Percentiles rank a stretch among this genome's conserved stretches.
phyloP scores from a whole-genome alignment of 2,113 vertebrate species.

The Vulpes ferrilata region DNA sequence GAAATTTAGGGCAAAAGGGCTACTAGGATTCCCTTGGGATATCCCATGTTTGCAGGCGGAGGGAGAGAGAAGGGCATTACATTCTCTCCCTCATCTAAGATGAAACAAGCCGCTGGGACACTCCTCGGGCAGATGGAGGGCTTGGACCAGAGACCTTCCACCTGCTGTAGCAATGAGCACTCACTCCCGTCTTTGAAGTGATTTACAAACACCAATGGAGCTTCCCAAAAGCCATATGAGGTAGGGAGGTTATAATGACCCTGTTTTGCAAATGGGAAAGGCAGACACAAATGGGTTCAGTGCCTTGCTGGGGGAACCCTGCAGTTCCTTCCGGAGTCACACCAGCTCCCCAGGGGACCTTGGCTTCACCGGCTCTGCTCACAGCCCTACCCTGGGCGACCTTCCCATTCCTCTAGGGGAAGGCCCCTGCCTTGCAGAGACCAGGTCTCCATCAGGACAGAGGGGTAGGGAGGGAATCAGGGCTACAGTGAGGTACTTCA shows the following conservation, averaged over 20 bases:
- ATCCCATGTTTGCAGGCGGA: not conserved
- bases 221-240: not conserved
- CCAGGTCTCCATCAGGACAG: not conserved
- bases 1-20: not conserved
- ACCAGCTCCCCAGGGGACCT: not conserved
- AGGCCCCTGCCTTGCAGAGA: not conserved
- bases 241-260: conserved; percentile 47
- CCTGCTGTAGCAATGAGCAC: not conserved
- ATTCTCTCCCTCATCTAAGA: not conserved
- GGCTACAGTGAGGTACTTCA: not conserved
- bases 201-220: conserved; percentile 53
- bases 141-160: not conserved
- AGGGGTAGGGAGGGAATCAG: not conserved
- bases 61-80: not conserved
- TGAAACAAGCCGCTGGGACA: not conserved
- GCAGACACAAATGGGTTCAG: conserved; percentile 3
- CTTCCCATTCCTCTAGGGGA: not conserved
- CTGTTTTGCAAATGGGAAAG: conserved; percentile 40
- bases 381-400: too few species aligned
- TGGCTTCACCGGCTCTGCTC: not conserved
- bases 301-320: not conserved
- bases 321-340: not conserved
- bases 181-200: not conserved
- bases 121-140: not conserved
- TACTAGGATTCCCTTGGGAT: not conserved